A percentile compares a stretch with the other conserved stretches of the same genome.
Conservation (phyloP, 2,888 invertebrate genomes). For the Lasioglossum figueresi region DNA sequence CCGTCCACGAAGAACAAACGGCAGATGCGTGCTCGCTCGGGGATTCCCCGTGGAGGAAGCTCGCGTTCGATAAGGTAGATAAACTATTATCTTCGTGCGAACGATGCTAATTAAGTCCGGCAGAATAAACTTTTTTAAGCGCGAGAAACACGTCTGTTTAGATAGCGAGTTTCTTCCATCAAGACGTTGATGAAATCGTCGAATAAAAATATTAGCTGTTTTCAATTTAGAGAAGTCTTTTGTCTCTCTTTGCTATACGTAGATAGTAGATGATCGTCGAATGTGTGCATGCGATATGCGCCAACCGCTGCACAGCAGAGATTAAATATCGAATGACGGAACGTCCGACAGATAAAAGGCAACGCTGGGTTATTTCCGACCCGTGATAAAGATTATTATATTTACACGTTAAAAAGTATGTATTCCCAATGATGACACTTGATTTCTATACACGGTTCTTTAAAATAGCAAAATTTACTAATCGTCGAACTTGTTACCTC, state of each 20-base stretch:
- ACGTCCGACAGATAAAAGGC: neutral
- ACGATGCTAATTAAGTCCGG: neutral
- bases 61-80: neutral
- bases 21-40: neutral
- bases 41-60: constrained; percentile 6
- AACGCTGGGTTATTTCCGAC: neutral
- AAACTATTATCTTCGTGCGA: constrained; percentile 6
- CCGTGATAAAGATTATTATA: neutral
- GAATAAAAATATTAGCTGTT: neutral
- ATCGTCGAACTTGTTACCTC: too few species aligned
- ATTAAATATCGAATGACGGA: neutral
- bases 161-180: neutral
- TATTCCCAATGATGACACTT: neutral
- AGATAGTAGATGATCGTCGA: neutral
- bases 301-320: neutral
- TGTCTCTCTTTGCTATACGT: neutral
- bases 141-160: neutral
- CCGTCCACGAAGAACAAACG: neutral
- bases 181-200: neutral
- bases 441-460: neutral
- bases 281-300: neutral
- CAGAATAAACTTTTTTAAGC: neutral
- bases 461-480: neutral
- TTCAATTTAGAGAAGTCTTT: neutral
- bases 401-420: neutral